A percentile compares a stretch with the other conserved stretches of the same genome.
Evolutionary conservation across 2,888 invertebrate genomes (phyloP).

Genomic region (Platycnemis pennipes): DNA sequence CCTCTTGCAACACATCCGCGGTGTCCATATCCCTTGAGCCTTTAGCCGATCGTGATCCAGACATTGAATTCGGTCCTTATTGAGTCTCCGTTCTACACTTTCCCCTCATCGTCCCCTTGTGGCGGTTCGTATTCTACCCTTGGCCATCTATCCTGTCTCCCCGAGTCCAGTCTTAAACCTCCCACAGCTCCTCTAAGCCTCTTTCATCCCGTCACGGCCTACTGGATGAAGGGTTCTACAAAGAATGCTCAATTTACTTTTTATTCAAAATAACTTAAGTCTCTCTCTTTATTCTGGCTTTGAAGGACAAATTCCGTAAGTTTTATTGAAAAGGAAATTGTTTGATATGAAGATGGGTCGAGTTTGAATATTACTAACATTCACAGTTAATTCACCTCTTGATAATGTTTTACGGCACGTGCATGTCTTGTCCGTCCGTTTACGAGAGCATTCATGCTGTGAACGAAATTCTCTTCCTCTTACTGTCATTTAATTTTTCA

Average conservation of each 20-base stretch:
- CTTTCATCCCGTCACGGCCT: not conserved
- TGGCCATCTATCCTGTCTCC: not conserved
- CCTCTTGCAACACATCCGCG: not conserved
- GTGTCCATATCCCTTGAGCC: conserved; percentile 20
- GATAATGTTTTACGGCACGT: no score
- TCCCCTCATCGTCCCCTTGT: not conserved
- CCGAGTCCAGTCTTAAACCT: not conserved
- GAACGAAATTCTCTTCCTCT: no score
- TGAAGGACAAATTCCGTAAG: no score
- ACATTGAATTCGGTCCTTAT: conserved; percentile 24
- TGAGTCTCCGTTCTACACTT: not conserved
- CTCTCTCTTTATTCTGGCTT: not conserved
- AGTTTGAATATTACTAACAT: no score
- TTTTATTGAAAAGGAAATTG: no score
- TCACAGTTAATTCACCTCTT: no score
- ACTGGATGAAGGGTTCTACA: not conserved
- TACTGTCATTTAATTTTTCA: no score
- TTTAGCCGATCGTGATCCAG: not conserved
- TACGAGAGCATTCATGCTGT: no score
- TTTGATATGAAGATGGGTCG: no score
- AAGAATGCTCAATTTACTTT: not conserved
- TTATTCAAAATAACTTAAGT: not conserved
- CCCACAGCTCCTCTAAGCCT: not conserved
- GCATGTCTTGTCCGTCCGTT: no score
- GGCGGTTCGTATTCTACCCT: not conserved